phyloP scores from a whole-genome alignment of 30 jellyfish, hydroid and myxozoan genomes.

The Phacellophora camtschatica region DNA sequence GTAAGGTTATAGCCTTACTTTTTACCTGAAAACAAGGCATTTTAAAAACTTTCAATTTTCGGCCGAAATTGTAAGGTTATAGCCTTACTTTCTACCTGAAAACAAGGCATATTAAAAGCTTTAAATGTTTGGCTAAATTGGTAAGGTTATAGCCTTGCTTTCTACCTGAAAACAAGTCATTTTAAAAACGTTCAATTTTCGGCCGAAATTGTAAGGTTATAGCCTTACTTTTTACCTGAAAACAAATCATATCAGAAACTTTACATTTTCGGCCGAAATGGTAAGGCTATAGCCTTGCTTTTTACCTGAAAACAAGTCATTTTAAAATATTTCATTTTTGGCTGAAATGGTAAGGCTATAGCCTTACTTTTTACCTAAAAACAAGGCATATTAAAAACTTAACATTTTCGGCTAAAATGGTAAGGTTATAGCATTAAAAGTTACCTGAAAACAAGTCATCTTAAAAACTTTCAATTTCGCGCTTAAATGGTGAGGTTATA shows the following conservation, averaged over 20 bases:
- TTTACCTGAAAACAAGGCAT: too few species aligned
- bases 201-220: background rate
- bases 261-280: background rate
- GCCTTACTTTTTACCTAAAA: background rate
- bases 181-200: background rate
- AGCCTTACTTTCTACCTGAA: too few species aligned
- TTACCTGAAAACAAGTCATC: background rate
- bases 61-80: too few species aligned
- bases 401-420: background rate
- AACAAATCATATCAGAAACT: background rate
- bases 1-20: too few species aligned
- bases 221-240: too few species aligned
- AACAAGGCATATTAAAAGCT: too few species aligned
- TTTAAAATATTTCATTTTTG: too few species aligned
- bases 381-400: background rate
- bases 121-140: too few species aligned
- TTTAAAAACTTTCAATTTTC: too few species aligned
- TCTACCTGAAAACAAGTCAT: too few species aligned
- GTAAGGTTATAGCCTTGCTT: too few species aligned
- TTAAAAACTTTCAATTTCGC: background rate
- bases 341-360: background rate
- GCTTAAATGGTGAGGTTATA: background rate
- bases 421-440: background rate
- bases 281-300: background rate
- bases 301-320: too few species aligned